These are phyloP conservation scores for Chrysochloris asiatica DNA, from an alignment of 2,113 vertebrate species.

Conservation along the genomic window DNA sequence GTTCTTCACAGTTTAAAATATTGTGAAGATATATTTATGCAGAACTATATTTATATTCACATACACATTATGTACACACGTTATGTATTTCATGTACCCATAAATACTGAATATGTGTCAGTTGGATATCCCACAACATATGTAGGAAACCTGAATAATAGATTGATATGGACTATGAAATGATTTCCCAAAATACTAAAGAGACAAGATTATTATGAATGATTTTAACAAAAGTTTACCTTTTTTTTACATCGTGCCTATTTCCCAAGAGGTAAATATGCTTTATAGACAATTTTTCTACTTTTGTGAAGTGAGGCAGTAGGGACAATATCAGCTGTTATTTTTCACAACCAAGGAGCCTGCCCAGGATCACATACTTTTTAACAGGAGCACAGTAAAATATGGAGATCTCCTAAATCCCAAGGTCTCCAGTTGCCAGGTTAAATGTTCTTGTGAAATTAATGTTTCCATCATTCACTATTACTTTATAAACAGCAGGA, in stretches of 20 bases:
- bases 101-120: slow-evolving; percentile 81
- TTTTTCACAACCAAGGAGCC: slow-evolving; percentile 28
- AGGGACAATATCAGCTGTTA: slow-evolving; percentile 11
- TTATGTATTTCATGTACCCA: slow-evolving; percentile 81
- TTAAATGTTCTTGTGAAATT: slow-evolving; percentile 47
- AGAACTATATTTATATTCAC: slow-evolving; percentile 86
- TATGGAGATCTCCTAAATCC: neutral
- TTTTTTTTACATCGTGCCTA: slow-evolving; percentile 78
- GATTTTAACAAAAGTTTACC: slow-evolving; percentile 64
- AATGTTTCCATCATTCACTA: slow-evolving; percentile 63
- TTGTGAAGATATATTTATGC: slow-evolving; percentile 88
- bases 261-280: slow-evolving; percentile 78
- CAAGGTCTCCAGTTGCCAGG: neutral
- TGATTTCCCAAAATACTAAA: slow-evolving; percentile 77
- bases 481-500: slow-evolving; percentile 62
- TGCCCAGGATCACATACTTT: neutral
- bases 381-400: neutral
- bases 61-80: slow-evolving; percentile 83
- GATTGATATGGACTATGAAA: slow-evolving; percentile 78
- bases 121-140: slow-evolving; percentile 78
- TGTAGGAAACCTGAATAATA: slow-evolving; percentile 77
- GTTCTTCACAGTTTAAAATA: slow-evolving; percentile 90
- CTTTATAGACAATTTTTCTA: slow-evolving; percentile 39
- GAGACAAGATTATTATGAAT: slow-evolving; percentile 69
- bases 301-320: slow-evolving; percentile 17